A percentile compares a stretch with the other conserved stretches of the same genome.
Evolutionary conservation across 2,113 vertebrate genomes (phyloP).

Genomic region (Nyctereutes procyonoides): DNA sequence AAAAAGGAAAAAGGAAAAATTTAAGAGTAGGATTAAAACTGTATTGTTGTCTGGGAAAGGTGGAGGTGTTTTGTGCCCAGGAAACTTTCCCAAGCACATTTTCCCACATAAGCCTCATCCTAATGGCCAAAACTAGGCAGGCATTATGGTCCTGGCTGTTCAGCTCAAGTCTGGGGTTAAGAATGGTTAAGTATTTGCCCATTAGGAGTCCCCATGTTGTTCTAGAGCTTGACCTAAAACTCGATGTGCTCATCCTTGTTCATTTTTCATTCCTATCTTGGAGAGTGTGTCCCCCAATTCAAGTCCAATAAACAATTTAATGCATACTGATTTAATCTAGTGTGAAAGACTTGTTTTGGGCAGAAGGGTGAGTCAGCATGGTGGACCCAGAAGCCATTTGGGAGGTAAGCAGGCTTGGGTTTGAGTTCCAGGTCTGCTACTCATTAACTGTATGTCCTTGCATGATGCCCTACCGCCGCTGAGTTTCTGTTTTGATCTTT

Average conservation of each 20-base stretch:
- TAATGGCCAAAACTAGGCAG: not conserved
- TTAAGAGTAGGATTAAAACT: not conserved
- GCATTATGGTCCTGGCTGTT: not conserved
- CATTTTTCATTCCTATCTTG: too few species aligned
- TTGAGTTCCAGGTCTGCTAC: not conserved
- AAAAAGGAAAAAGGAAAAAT: not conserved
- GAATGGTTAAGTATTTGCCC: rapidly evolving
- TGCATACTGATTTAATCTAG: rapidly evolving
- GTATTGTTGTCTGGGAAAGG: not conserved
- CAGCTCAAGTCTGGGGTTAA: not conserved
- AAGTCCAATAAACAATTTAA: not conserved
- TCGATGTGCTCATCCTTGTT: rapidly evolving
- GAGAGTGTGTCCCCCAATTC: not conserved
- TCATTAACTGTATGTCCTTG: not conserved
- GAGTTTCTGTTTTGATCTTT: not conserved
- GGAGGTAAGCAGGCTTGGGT: not conserved
- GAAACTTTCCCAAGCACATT: not conserved
- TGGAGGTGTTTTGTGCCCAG: not conserved
- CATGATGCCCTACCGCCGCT: rapidly evolving
- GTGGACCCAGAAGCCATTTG: rapidly evolving
- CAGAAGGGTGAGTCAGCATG: too few species aligned
- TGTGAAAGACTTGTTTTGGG: not conserved
- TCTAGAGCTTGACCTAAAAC: not conserved
- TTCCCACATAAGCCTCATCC: not conserved
- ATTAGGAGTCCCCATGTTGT: rapidly evolving